Base-by-base conservation (phyloP, 2,888 invertebrate species). In the Netelia virgata region DNA sequence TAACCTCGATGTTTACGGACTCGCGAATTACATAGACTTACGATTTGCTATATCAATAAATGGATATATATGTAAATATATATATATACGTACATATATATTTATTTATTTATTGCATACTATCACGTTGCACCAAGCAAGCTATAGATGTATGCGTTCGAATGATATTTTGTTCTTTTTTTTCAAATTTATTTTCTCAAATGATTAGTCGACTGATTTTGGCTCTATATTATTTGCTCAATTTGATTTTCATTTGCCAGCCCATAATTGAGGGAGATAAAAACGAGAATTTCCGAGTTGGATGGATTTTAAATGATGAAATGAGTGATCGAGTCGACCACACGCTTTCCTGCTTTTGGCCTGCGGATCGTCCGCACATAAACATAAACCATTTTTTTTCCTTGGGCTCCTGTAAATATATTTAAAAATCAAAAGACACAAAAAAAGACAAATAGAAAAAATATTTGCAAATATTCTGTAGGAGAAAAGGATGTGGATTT, bases 271-370 rank as follows among this genome's bases (percentile, higher is more conserved):
- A 14, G 79, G 86, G 82, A 84, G 76, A 79, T 87, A 85, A 73
- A 88, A 84, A 85, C 84, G 87, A 73, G 63, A 87, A 84, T 78
- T 61, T 78, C 73, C 66, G 70, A 3, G 78, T 47, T 74, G 69
- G 73, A 63, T 77, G 70, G 66, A 76, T 66, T 68, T 28, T 28
- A 28, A 68, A 78, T 66, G 55, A 80, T 80, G 20, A 61, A 84
- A 73, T 57, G 66, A 88, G 84, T 89, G 88, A 89, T 88, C 87
- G 86, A 89, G 88, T 90, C 90, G 89, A 90, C 86, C 88, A 89
- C 89, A 90, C 90, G 92, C 91, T 92, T 91, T 90, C 87, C 89
- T 91, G 91, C 91, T 92, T 92, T 92, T 93, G 89, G 91, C 90
- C 90, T 91, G 89, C 88, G 90, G 89, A 89, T 89, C 88, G 88